Percentiles rank a stretch among this genome's conserved stretches.
These are phyloP conservation scores for Yoshiicerus persimilis DNA, from an alignment of 1,140 invertebrate genomes.

Conservation along the genomic window DNA sequence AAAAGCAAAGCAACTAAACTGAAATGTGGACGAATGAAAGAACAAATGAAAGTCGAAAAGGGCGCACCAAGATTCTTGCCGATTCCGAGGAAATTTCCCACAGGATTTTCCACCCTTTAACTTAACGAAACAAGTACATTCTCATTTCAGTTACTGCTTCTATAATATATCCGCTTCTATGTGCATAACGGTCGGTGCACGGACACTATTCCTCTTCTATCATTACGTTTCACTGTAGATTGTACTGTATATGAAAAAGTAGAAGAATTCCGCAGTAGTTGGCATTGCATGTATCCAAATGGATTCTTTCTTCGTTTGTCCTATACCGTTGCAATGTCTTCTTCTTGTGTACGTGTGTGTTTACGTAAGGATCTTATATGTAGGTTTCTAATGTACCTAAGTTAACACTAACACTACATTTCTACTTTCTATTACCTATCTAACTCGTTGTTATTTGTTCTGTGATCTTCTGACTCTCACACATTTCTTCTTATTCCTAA, in stretches of 20 bases:
- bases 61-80: conserved; percentile 31
- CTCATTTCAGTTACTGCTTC: not conserved
- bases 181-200: not conserved
- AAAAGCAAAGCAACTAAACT: conserved; percentile 11
- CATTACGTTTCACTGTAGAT: not conserved
- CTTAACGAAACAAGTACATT: conserved; percentile 25
- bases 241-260: not conserved
- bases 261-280: not conserved
- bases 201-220: not conserved
- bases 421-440: not conserved
- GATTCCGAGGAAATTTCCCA: conserved; percentile 48
- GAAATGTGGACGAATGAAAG: conserved; percentile 34
- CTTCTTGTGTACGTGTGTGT: not conserved
- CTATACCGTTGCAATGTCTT: not conserved
- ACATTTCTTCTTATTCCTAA: not conserved
- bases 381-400: not conserved
- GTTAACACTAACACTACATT: conserved; percentile 6
- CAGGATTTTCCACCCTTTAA: conserved; percentile 46
- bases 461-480: not conserved
- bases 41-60: conserved; percentile 34
- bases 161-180: not conserved
- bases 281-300: not conserved
- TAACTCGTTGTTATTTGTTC: not conserved
- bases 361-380: not conserved
- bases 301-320: not conserved